Base-by-base conservation (phyloP, 1,140 invertebrate genomes). In the Cherax destructor region DNA sequence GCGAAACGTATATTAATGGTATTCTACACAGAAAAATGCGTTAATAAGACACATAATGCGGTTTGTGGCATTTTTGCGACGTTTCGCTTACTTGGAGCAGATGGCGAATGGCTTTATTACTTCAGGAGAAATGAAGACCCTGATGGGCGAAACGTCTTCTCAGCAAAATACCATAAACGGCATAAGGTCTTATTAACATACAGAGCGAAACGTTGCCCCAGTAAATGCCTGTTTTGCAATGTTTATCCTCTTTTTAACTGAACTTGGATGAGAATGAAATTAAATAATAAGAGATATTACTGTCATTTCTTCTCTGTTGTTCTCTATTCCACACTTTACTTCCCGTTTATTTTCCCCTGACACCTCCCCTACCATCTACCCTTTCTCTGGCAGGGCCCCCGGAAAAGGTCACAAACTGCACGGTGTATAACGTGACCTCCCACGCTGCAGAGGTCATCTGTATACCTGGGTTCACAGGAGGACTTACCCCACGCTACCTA, bases 351-450 rank as follows among this genome's bases (percentile, higher is more conserved):
- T 30, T 59, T 52, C 76, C 10, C 13, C 7, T 50, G 7, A 5
- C 24, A n/a, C 80, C 30, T 41, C 80, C 4, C 21, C 80, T 83
- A 10, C 59, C 49, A 30, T 18, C 50, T 61, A 16, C 59, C 56
- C 80, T 13, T 3, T 61, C 80, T 52, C 61, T 65, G 13, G 18
- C 94, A 95, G 96, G 96, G 93, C 95, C 95, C 50, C 98, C 98
- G 6, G 97, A 96, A 91, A 95, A 97, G 1, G 95, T 98, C 83
- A 96, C 96, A 21, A 98, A 98, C 94, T 98, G 98, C 95, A 97
- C 97, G 0, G 96, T 98, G n/a, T 95, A 96, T 80, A 98, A 98
- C 94, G 97, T 97, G 94, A 98, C 97, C 76, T 96, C 96, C 86
- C 97, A 98, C 93, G 97, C 97, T 0, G 94, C 97, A 74, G 95